Percentiles rank a stretch among this genome's conserved stretches.
Conservation (phyloP, 2,113 vertebrate genomes). For the Platanista minor region DNA sequence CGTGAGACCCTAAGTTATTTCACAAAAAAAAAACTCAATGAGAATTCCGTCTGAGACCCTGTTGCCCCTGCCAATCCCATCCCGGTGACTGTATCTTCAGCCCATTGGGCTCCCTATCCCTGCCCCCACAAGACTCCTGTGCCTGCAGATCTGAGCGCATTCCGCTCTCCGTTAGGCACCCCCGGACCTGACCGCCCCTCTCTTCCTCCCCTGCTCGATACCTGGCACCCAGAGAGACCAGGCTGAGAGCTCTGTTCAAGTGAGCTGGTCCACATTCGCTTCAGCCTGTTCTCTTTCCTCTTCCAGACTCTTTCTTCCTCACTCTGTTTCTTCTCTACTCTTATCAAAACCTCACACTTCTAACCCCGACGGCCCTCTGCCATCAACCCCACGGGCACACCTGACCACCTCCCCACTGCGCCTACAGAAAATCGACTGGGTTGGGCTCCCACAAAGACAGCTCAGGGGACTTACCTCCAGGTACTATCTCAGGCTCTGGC, state of each 20-base stretch:
- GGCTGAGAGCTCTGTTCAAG: too few relatives aligned
- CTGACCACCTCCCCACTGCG: neutral
- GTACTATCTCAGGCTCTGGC: neutral
- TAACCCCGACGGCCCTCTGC: neutral
- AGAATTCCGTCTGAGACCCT: neutral
- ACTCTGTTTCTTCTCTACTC: neutral
- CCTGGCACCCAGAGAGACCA: neutral
- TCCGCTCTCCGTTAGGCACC: rapidly evolving
- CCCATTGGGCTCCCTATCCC: neutral
- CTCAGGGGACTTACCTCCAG: conserved; percentile 13
- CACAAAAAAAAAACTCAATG: neutral
- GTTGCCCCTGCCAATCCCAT: neutral
- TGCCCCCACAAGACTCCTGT: too few relatives aligned
- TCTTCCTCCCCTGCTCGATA: neutral
- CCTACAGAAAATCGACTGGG: neutral
- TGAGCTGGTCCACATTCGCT: neutral
- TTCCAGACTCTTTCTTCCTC: neutral
- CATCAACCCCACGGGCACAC: neutral
- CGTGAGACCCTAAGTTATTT: neutral
- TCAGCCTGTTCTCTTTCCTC: neutral
- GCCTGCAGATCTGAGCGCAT: too few relatives aligned
- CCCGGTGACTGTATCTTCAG: neutral
- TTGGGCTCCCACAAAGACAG: neutral
- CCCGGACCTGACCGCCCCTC: neutral
- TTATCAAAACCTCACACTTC: neutral